Percentiles rank a stretch among this genome's conserved stretches.
phyloP scores from a whole-genome alignment of 1,140 invertebrate species.

The Rhagoletis pomonella region DNA sequence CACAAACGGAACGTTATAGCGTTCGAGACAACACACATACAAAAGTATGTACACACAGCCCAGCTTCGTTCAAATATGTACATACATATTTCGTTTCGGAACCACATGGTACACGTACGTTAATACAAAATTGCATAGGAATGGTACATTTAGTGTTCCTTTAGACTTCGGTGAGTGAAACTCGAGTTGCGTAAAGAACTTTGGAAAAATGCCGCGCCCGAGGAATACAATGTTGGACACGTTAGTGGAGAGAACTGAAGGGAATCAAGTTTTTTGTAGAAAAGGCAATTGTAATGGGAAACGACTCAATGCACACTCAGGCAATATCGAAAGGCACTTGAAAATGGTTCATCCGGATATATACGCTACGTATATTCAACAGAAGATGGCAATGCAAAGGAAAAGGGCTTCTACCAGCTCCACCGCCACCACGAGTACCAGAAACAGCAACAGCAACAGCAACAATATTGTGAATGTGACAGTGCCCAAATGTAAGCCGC shows the following conservation, averaged over 20 bases:
- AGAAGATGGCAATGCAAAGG: not conserved
- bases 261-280: not conserved
- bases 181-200: not conserved
- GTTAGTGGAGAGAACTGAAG: not conserved
- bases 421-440: not conserved
- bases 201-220: constrained; percentile 3
- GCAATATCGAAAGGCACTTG: constrained; percentile 14
- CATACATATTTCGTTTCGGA: not conserved
- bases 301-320: not conserved
- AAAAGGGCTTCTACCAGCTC: not conserved
- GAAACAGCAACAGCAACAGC: not conserved
- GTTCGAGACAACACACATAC: not conserved
- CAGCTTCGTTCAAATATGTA: not conserved
- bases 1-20: not conserved
- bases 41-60: not conserved
- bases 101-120: not conserved
- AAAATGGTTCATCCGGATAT: not conserved
- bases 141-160: constrained; percentile 6
- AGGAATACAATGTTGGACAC: not conserved
- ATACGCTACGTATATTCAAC: not conserved
- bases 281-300: not conserved
- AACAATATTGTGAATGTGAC: not conserved
- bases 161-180: not conserved
- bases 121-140: not conserved
- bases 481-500: not conserved